A percentile compares a stretch with the other conserved stretches of the same genome.
Conservation (phyloP, 2,888 invertebrate genomes). For the Pollenia angustigena region DNA sequence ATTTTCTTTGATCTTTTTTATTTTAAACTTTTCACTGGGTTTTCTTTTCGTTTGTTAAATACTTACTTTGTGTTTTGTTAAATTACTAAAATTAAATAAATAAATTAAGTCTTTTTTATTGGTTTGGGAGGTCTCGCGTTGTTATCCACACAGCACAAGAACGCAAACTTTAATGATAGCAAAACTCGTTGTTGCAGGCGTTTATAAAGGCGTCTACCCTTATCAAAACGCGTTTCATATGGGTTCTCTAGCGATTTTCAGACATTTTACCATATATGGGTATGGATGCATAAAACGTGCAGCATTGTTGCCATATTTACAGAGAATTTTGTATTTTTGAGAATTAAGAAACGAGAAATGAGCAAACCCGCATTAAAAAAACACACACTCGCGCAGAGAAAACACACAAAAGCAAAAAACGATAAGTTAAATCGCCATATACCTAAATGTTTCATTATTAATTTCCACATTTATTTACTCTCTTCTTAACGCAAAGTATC, state of each 20-base stretch:
- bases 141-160: slow-evolving; percentile 83
- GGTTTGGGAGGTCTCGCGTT: slow-evolving; percentile 77
- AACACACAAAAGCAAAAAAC: slow-evolving; percentile 28
- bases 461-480: slow-evolving; percentile 18
- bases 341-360: slow-evolving; percentile 51
- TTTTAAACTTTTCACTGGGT: slow-evolving; percentile 42
- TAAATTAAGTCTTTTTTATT: slow-evolving; percentile 82
- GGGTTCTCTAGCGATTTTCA: slow-evolving; percentile 79
- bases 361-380: slow-evolving; percentile 63
- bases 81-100: slow-evolving; percentile 82
- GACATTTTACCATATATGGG: slow-evolving; percentile 84
- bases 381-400: slow-evolving; percentile 39
- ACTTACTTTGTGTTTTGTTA: slow-evolving; percentile 78
- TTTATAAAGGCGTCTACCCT: slow-evolving; percentile 84
- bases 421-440: slow-evolving; percentile 47
- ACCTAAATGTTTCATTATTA: slow-evolving; percentile 10
- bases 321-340: slow-evolving; percentile 76
- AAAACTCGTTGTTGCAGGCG: slow-evolving; percentile 82
- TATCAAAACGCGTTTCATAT: slow-evolving; percentile 77
- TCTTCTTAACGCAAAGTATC: slow-evolving; percentile 2
- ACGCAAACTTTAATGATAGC: slow-evolving; percentile 84
- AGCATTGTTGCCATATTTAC: slow-evolving; percentile 78
- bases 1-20: slow-evolving; percentile 38
- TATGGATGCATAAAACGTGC: slow-evolving; percentile 79
- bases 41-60: slow-evolving; percentile 54